Conservation (phyloP, 2,113 vertebrate genomes). For the Myodes glareolus region DNA sequence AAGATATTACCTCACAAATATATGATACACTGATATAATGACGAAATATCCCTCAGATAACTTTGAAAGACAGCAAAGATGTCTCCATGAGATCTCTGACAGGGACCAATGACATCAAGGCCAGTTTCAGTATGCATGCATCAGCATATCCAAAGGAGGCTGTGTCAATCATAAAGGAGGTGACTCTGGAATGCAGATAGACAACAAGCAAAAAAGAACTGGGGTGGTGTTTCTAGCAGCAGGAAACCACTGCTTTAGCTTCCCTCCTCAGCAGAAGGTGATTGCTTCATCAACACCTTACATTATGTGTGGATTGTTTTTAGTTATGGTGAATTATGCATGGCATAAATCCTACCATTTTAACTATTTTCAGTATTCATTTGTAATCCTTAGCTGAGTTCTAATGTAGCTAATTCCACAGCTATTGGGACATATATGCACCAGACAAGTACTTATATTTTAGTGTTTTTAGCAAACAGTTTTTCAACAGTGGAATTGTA, state of each 20-base stretch:
- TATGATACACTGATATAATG: neutral
- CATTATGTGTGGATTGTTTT: neutral
- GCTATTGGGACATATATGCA: neutral
- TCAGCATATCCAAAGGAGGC: constrained; percentile 52
- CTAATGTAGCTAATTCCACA: neutral
- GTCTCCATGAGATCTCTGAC: neutral
- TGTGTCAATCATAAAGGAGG: neutral
- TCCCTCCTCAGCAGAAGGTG: neutral
- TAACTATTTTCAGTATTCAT: neutral
- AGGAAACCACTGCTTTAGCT: neutral
- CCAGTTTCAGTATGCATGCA: neutral
- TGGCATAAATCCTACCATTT: neutral
- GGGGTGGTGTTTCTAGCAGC: neutral
- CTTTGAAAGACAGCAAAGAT: neutral
- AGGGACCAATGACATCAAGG: neutral
- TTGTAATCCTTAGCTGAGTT: neutral
- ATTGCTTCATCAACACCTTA: neutral
- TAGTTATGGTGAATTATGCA: neutral
- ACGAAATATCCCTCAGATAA: neutral
- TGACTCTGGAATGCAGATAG: constrained; percentile 36
- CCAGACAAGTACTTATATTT: neutral
- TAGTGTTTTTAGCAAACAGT: neutral
- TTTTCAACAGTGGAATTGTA: neutral
- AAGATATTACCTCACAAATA: neutral
- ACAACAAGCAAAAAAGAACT: neutral